Conservation (phyloP, 2,888 invertebrate genomes). For the Phyto melanocephala region DNA sequence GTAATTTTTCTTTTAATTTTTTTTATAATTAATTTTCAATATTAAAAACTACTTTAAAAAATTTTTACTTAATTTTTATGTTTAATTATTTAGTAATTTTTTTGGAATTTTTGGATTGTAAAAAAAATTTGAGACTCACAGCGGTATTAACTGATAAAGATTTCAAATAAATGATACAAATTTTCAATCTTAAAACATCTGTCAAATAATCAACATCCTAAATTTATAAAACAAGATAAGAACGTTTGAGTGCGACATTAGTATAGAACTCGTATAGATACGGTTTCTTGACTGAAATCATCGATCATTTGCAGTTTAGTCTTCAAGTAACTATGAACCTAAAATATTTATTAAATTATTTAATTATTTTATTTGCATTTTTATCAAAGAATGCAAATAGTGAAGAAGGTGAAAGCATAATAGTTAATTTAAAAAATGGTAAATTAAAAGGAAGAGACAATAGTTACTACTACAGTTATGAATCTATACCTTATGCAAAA, state of each 20-base stretch:
- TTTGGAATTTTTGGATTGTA: too few relatives aligned
- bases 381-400: neutral
- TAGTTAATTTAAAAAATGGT: slow-evolving; percentile 64
- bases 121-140: too few relatives aligned
- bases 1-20: too few relatives aligned
- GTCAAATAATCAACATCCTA: neutral
- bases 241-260: neutral
- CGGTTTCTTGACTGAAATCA: neutral
- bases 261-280: neutral
- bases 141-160: too few relatives aligned
- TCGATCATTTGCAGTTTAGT: neutral
- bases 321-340: slow-evolving; percentile 17
- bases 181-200: neutral
- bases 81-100: too few relatives aligned
- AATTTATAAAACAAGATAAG: neutral
- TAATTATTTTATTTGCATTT: neutral
- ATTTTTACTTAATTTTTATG: too few relatives aligned
- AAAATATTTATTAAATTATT: neutral
- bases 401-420: neutral
- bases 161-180: too few relatives aligned
- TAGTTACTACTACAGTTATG: slow-evolving; percentile 80
- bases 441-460: slow-evolving; percentile 56
- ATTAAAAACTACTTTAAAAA: too few relatives aligned
- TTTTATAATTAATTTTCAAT: too few relatives aligned
- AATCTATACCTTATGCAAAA: slow-evolving; percentile 83